A percentile compares a stretch with the other conserved stretches of the same genome.
These are phyloP conservation scores for Spilarctia lutea DNA, from an alignment of 2,888 invertebrate species.

Conservation along the genomic window DNA sequence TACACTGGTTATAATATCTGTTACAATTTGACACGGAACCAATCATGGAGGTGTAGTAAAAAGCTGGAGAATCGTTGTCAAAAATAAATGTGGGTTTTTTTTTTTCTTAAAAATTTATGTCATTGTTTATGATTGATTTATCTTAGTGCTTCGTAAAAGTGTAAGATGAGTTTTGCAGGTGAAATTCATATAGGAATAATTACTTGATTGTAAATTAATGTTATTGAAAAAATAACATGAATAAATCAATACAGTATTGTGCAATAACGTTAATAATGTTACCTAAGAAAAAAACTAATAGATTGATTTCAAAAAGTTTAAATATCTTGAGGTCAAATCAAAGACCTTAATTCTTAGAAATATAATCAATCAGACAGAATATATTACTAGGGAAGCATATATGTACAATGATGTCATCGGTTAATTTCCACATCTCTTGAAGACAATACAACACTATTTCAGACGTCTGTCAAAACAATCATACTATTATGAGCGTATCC, in stretches of 20 bases:
- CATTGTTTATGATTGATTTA: neutral
- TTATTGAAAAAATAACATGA: neutral
- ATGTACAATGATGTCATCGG: constrained; percentile 17
- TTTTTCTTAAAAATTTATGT: neutral
- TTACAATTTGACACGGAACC: constrained; percentile 62
- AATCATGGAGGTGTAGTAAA: constrained; percentile 25
- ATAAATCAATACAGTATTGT: neutral
- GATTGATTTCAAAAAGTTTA: neutral
- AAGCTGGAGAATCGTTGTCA: neutral
- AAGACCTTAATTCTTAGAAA: constrained; percentile 11
- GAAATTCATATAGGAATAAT: neutral
- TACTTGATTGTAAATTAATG: neutral
- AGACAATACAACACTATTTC: constrained; percentile 45
- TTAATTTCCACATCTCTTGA: constrained; percentile 18
- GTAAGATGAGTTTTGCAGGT: neutral
- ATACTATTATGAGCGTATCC: constrained; percentile 52
- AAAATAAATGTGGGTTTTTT: neutral
- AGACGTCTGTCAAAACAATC: constrained; percentile 56
- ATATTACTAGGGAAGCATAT: constrained; percentile 5
- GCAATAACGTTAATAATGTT: neutral
- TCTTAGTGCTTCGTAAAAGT: neutral
- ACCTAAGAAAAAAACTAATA: neutral
- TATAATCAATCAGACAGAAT: constrained; percentile 1
- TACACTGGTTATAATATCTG: constrained; percentile 64
- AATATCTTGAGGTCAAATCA: constrained; percentile 10